Percentiles rank a stretch among this genome's conserved stretches.
phyloP scores from a whole-genome alignment of 2,888 invertebrate species.

The Nesidiocoris tenuis region DNA sequence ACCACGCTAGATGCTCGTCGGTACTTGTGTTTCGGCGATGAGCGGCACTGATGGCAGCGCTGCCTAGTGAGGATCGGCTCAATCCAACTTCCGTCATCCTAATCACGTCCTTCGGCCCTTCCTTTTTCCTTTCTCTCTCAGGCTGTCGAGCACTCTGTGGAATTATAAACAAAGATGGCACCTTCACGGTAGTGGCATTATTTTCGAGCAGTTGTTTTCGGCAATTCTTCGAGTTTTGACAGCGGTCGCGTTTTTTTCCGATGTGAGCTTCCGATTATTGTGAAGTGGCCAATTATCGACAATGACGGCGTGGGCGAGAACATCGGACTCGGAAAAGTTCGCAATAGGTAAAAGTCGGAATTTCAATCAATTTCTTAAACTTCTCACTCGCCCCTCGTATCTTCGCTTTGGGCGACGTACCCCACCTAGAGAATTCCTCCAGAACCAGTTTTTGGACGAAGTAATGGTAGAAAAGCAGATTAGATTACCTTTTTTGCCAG shows the following conservation, averaged over 20 bases:
- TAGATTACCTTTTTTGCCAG: no score
- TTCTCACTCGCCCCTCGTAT: neutral
- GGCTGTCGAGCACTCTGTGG: neutral
- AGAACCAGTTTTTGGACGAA: no score
- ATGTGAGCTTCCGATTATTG: neutral
- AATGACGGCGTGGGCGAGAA: constrained; percentile 15
- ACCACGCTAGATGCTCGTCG: no score
- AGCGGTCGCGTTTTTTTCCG: neutral
- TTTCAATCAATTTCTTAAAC: no score
- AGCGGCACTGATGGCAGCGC: neutral
- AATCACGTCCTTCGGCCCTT: neutral
- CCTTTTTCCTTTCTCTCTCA: no score
- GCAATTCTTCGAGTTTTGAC: neutral
- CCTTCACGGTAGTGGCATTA: neutral
- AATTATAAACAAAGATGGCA: constrained; percentile 36
- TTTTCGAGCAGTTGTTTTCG: neutral
- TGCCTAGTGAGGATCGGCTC: neutral
- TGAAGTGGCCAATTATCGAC: neutral
- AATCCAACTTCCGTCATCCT: neutral
- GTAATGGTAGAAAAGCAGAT: no score
- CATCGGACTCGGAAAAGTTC: constrained; percentile 23
- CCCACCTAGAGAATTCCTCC: constrained; percentile 29
- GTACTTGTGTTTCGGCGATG: neutral
- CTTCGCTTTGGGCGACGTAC: neutral
- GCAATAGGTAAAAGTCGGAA: constrained; percentile 31